Percentiles rank a stretch among this genome's conserved stretches.
Conservation (phyloP, 2,888 invertebrate species). For the Campoplex capitator region DNA sequence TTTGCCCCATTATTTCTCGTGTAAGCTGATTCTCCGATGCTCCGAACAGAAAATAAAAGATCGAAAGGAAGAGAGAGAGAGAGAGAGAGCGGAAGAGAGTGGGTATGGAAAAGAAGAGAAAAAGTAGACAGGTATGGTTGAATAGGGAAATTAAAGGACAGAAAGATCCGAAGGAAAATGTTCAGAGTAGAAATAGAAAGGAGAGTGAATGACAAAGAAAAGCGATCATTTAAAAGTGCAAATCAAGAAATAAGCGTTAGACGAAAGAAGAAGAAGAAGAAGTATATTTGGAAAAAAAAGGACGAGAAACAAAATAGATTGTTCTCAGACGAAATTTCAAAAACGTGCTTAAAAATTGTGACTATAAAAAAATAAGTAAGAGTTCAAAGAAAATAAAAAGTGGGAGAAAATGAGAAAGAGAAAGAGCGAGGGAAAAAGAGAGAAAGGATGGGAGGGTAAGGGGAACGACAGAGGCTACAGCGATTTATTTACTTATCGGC, state of each 20-base stretch:
- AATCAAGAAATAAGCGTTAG: background rate
- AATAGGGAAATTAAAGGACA: conserved; percentile 18
- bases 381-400: background rate
- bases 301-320: background rate
- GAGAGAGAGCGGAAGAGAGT: too few relatives aligned
- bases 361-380: background rate
- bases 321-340: background rate
- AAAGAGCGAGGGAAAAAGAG: conserved; percentile 6
- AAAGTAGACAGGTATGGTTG: background rate
- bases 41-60: conserved; percentile 32
- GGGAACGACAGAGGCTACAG: conserved; percentile 12
- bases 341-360: background rate
- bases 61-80: conserved; percentile 3
- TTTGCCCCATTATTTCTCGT: conserved; percentile 53
- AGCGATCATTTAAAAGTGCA: background rate
- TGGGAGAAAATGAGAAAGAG: background rate
- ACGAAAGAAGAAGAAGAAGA: background rate
- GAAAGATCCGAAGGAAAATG: background rate
- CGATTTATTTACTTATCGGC: conserved; percentile 68
- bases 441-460: conserved; percentile 2
- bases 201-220: background rate
- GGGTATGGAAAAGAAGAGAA: background rate
- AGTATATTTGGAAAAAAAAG: background rate
- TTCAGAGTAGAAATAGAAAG: background rate
- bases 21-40: conserved; percentile 61